Evolutionary conservation across 2,797 vertebrate genomes (phyloP).

Genomic region (Liparis tanakae): DNA sequence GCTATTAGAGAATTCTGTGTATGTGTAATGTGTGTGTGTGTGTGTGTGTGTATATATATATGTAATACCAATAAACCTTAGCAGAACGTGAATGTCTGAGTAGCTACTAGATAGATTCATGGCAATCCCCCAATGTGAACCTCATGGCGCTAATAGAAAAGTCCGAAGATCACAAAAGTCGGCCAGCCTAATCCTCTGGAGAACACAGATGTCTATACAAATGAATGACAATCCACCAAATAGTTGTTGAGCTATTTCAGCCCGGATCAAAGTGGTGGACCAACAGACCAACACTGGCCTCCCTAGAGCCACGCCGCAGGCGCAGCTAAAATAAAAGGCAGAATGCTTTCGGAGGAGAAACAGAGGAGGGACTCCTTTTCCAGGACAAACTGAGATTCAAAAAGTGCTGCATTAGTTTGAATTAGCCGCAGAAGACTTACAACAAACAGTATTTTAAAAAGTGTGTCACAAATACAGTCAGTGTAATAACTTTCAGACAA

Average conservation of each 20-base stretch:
- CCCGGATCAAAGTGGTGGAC: not conserved
- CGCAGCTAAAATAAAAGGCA: not conserved
- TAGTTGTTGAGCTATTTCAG: not conserved
- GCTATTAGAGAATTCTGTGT: not conserved
- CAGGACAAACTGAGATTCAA: not conserved
- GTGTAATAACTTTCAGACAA: not conserved
- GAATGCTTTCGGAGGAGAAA: not conserved
- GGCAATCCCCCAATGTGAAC: not conserved
- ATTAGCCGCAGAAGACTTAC: not conserved
- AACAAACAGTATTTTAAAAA: not conserved
- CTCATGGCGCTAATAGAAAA: not conserved
- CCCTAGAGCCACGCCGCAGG: not conserved
- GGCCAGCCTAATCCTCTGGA: not conserved
- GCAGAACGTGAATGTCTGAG: not conserved
- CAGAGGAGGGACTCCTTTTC: not conserved
- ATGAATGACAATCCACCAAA: not conserved
- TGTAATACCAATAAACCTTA: not conserved
- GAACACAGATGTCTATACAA: not conserved
- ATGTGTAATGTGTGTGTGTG: no score
- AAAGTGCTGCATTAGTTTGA: not conserved
- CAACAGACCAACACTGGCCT: not conserved
- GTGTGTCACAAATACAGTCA: not conserved
- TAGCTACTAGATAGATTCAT: not conserved
- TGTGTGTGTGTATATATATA: no score
- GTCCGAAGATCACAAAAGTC: not conserved